Evolutionary conservation across 2,888 invertebrate species (phyloP), one percentile per base, ranked within the genome.

Genomic region (Coenonympha arcania): DNA sequence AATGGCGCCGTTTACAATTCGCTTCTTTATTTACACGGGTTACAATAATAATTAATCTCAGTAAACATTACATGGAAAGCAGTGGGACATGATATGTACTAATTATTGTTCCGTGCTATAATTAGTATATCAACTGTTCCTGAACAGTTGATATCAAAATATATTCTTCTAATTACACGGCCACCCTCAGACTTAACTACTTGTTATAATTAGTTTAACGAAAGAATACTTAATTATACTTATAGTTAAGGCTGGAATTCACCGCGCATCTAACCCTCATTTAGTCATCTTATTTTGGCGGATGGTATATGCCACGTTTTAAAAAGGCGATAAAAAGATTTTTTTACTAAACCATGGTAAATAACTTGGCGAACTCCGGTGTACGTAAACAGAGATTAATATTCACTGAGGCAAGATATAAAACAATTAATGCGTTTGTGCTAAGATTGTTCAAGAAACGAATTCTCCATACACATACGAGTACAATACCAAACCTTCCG

Each of bases 51-150:
- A 19, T 19, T 26, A n/a, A 39, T 43, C 31, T 33, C 42, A 18
- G 30, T 1, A 31, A 31, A 30, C 31, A 28, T 16, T 40, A 43
- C 24, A 15, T 45, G 24, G 18, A 18, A 49, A 53, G 49, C 53
- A 15, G 37, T 31, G 31, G 6, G 8, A 26, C 18, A 46, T 53
- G 52, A 53, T 53, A 53, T 53, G 50, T 51, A 33, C 9, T 43
- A 8, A 11, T 52, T 53, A 53, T 53, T 53, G 50, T 53, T 45
- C 15, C 39, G 20, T 19, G 41, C 46, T 26, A 41, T 15, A 46
- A 46, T 22, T 43, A 49, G 26, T 46, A 50, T 19, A 19, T 31
- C 15, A 31, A 6, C 13, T 15, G 13, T 31, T 15, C 15, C 15
- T 16, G 15, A 33, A 33, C 6, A 30, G 3, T 9, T 33, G 9